A percentile compares a stretch with the other conserved stretches of the same genome.
Evolutionary conservation across 2,797 vertebrate genomes (phyloP).

Genomic region (Lepilemur ruficaudatus): DNA sequence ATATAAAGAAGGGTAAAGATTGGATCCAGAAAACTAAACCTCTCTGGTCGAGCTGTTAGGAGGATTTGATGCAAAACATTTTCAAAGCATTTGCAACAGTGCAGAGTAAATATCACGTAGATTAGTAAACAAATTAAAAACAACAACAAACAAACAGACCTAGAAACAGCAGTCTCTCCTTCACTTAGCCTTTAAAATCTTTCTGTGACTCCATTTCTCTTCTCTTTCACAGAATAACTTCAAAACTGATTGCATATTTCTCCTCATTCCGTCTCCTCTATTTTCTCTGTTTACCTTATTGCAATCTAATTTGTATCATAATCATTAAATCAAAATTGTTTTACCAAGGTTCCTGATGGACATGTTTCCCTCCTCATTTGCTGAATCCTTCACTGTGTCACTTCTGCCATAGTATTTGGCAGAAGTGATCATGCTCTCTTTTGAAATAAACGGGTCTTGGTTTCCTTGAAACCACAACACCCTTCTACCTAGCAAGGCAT

Average conservation of each 20-base stretch:
- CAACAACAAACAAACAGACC: background rate
- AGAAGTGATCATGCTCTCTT: background rate
- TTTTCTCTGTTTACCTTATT: background rate
- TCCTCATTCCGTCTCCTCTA: background rate
- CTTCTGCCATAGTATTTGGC: background rate
- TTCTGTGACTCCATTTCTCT: background rate
- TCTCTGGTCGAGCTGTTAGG: background rate
- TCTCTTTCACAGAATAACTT: background rate
- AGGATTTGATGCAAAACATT: background rate
- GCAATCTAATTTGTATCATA: background rate
- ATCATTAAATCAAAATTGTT: background rate
- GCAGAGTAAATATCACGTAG: background rate
- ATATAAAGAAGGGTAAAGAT: background rate
- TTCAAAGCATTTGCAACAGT: background rate
- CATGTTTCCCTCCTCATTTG: background rate
- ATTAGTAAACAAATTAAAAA: background rate
- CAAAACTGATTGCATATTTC: background rate
- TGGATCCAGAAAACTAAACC: background rate
- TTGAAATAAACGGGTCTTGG: background rate
- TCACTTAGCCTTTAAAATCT: background rate
- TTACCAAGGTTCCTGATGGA: background rate
- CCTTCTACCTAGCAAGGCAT: background rate
- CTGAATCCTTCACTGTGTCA: background rate
- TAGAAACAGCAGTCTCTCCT: background rate
- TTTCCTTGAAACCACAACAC: background rate